Percentiles rank a stretch among this genome's conserved stretches.
Conservation (phyloP, 2,797 vertebrate species). For the Okamejei kenojei region DNA sequence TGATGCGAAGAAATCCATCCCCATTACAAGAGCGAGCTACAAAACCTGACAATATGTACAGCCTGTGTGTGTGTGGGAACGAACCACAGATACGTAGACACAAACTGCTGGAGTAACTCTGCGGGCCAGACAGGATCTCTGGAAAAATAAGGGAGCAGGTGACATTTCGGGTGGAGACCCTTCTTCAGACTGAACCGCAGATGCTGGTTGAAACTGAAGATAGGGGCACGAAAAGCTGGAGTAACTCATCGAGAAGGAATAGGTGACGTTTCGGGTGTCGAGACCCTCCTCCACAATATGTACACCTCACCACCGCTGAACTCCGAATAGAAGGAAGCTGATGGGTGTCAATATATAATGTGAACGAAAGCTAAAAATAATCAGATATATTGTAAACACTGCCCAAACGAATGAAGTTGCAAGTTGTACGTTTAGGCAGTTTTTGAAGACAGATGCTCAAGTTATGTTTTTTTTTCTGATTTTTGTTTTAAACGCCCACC, state of each 20-base stretch:
- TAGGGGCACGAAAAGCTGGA: too few relatives aligned
- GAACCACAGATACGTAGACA: too few relatives aligned
- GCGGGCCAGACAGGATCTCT: too few relatives aligned
- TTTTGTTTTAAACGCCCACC: conserved; percentile 13
- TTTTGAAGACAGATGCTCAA: conserved; percentile 6
- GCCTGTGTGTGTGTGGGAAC: not conserved
- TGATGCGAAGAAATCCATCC: not conserved
- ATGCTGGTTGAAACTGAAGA: too few relatives aligned
- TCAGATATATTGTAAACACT: not conserved
- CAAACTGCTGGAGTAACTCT: too few relatives aligned
- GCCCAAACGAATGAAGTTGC: not conserved
- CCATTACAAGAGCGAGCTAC: not conserved
- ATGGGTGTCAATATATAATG: not conserved
- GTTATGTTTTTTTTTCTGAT: conserved; percentile 23
- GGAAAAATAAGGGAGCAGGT: too few relatives aligned
- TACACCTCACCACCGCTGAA: not conserved
- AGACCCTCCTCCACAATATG: not conserved
- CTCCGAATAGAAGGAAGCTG: not conserved
- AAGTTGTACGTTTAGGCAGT: not conserved
- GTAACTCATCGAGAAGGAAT: too few relatives aligned
- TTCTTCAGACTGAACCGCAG: too few relatives aligned
- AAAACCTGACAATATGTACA: not conserved
- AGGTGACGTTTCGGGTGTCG: too few relatives aligned
- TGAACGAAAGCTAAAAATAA: not conserved
- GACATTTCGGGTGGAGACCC: too few relatives aligned